Percentiles rank a stretch among this genome's conserved stretches.
Evolutionary conservation across 2,888 invertebrate species (phyloP).

Genomic region (Ryuthela nishihirai): DNA sequence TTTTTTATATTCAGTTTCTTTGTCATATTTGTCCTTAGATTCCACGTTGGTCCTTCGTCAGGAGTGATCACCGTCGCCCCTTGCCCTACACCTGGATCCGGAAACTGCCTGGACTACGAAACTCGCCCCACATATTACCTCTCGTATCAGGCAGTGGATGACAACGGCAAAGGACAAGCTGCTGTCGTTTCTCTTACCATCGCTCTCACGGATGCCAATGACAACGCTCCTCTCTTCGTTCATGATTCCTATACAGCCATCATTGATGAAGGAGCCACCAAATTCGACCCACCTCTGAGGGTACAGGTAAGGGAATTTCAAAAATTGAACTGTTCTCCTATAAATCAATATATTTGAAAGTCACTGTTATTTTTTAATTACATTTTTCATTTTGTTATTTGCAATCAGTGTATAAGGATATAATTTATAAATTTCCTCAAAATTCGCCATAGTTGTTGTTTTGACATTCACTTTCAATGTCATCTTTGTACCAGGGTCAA

Average conservation of each 20-base stretch:
- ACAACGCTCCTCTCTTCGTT: constrained; percentile 79
- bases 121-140: constrained; percentile 74
- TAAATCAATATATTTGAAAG: too few relatives aligned
- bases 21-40: constrained; percentile 65
- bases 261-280: constrained; percentile 78
- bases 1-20: background rate
- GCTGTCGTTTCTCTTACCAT: constrained; percentile 42
- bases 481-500: too few relatives aligned
- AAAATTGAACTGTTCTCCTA: too few relatives aligned
- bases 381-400: too few relatives aligned
- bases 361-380: too few relatives aligned
- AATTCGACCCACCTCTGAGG: constrained; percentile 65
- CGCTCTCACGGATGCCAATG: constrained; percentile 51
- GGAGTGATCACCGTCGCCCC: constrained; percentile 77
- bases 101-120: constrained; percentile 80
- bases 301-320: constrained; percentile 46
- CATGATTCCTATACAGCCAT: constrained; percentile 72
- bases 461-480: too few relatives aligned
- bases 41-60: constrained; percentile 57
- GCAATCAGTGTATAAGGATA: too few relatives aligned
- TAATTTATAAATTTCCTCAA: too few relatives aligned
- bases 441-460: too few relatives aligned
- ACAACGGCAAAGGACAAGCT: constrained; percentile 62
- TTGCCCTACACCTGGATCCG: constrained; percentile 63
- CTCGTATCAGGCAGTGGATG: constrained; percentile 74